These are phyloP conservation scores for Malurus elegans DNA, from an alignment of 2,113 vertebrate genomes.

Conservation along the genomic window DNA sequence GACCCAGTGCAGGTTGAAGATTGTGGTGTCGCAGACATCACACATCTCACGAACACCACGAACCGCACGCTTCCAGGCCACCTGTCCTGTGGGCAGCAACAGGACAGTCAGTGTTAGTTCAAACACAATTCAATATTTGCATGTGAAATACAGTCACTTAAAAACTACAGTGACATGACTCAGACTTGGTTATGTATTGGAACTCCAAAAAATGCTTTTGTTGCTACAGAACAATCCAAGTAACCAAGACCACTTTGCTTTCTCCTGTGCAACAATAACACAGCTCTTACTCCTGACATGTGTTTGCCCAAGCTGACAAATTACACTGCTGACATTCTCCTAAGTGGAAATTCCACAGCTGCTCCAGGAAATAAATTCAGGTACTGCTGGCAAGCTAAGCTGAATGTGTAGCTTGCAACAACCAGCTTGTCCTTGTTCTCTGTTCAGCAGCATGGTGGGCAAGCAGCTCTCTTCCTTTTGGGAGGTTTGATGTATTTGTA, in stretches of 20 bases:
- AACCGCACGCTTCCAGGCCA: slow-evolving; percentile 82
- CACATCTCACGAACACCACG: slow-evolving; percentile 82
- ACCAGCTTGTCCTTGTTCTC: not conserved
- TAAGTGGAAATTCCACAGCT: not conserved
- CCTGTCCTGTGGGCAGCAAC: slow-evolving; percentile 62
- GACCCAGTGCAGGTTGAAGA: slow-evolving; percentile 84
- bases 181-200: not conserved
- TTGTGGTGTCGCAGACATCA: slow-evolving; percentile 80
- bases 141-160: not conserved
- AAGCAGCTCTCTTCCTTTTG: not conserved
- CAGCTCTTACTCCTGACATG: not conserved
- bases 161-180: not conserved
- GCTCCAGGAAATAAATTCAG: not conserved
- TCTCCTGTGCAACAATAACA: not conserved
- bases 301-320: not conserved
- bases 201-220: not conserved
- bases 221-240: not conserved
- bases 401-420: not conserved
- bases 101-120: accelerated
- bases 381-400: not conserved
- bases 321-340: not conserved
- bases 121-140: accelerated
- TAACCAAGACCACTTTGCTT: not conserved
- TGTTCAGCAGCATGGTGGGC: accelerated
- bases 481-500: not conserved